These are phyloP conservation scores for Melinopterus prodromus DNA, from an alignment of 2,888 invertebrate genomes.

Conservation along the genomic window DNA sequence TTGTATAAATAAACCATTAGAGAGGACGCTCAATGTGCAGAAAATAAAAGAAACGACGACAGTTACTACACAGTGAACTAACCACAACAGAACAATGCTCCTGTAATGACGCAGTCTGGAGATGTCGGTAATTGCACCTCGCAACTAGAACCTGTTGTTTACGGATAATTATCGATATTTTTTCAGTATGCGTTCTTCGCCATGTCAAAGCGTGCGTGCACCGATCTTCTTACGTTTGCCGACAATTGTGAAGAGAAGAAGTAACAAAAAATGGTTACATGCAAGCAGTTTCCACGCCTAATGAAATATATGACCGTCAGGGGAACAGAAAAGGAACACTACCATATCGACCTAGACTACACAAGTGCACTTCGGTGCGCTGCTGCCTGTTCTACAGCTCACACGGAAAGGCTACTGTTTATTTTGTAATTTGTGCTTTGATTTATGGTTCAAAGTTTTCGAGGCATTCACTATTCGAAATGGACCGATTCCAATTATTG, in stretches of 20 bases:
- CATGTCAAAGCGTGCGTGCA: background rate
- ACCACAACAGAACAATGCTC: too few relatives aligned
- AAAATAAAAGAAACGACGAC: too few relatives aligned
- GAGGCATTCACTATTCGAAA: background rate
- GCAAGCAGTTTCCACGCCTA: background rate
- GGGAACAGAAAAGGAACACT: background rate
- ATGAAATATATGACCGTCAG: background rate
- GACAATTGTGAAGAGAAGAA: background rate
- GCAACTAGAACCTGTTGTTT: background rate
- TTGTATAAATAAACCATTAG: too few relatives aligned
- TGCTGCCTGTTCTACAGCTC: background rate
- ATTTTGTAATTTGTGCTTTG: background rate
- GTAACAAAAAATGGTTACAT: background rate
- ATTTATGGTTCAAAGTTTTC: background rate
- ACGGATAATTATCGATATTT: background rate
- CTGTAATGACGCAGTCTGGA: background rate
- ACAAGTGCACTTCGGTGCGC: too few relatives aligned
- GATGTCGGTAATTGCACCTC: background rate
- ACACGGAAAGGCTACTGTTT: background rate
- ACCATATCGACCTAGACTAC: too few relatives aligned
- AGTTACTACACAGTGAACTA: too few relatives aligned
- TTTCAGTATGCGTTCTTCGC: background rate
- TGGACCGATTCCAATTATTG: background rate
- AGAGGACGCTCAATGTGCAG: too few relatives aligned
- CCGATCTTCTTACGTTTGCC: background rate